Base-by-base conservation (phyloP, 2,888 invertebrate genomes). In the Limnephilus auricula region DNA sequence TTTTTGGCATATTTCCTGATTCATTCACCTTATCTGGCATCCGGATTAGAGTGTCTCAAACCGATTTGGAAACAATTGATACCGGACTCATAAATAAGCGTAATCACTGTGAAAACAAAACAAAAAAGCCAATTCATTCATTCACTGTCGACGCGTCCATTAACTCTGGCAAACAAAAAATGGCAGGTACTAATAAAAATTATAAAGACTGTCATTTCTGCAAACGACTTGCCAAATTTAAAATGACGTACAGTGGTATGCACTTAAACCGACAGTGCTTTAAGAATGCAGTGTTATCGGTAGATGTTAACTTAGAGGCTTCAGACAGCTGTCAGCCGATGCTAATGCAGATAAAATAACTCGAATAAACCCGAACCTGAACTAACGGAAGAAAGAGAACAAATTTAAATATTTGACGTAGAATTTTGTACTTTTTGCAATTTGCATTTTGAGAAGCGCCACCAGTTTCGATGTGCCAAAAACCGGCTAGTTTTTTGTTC, bases 281-380 rank as follows among this genome's bases (percentile, higher is more conserved):
- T 10, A 78, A 78, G 87, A 88, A 88, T 88, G 65, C 87, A 65
- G 78, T 78, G 87, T 79, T 88, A 88, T 88, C 87, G 79, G 31
- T 34, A 30, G 65, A 65, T 78, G 37, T 18, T 3, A 79, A 88
- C 25, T 78, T 79, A 50, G 65, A 78, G 32, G 34, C 34, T 79
- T 34, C 79, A 34, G 87, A 88, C 87, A 30, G 25, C 78, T 34
- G 87, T 78, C 87, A 32, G 37, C 10, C n/a, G 65, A 78, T 88
- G n/a, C n/a, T 65, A 79, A 40, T 45, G 65, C 32, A 78, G 87
- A 88, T 88, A 88, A 88, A 88, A 88, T 79, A 88, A 79, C 78
- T 88, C 13, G 78, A 78, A 31, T 34, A 32, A 34, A 34, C n/a
- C 40, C 13, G 83, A 30, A 50, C 30, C 78, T 25, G 40, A 34